phyloP scores from a whole-genome alignment of 2,888 invertebrate species.

The Drosophila anomalata region DNA sequence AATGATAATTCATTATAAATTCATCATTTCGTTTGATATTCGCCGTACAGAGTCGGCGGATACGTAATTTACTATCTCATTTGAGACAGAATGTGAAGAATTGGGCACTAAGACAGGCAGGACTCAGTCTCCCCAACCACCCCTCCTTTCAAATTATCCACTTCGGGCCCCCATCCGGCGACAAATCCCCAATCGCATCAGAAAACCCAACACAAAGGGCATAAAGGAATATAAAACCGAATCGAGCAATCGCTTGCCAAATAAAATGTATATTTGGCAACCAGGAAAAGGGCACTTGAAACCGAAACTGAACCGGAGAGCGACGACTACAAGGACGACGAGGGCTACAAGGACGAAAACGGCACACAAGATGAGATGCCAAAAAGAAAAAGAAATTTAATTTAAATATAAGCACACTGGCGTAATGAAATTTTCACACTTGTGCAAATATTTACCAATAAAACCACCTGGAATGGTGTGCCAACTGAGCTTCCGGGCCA shows the following conservation, averaged over 20 bases:
- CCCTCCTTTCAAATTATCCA: constrained; percentile 6
- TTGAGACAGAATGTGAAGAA: constrained; percentile 23
- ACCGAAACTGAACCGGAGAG: constrained; percentile 49
- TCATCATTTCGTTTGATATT: constrained; percentile 25
- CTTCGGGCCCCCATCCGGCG: constrained; percentile 2
- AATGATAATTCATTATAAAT: constrained; percentile 38
- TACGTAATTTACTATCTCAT: constrained; percentile 35
- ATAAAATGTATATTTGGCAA: constrained; percentile 55
- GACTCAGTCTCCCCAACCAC: background rate
- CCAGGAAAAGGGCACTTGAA: constrained; percentile 56
- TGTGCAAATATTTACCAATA: constrained; percentile 81
- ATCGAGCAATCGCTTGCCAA: constrained; percentile 58
- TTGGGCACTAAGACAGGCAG: constrained; percentile 25
- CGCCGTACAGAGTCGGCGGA: constrained; percentile 3
- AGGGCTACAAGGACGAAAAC: constrained; percentile 14
- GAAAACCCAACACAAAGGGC: constrained; percentile 43
- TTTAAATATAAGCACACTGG: constrained; percentile 80
- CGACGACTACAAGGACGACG: constrained; percentile 6
- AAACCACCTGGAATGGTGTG: constrained; percentile 53
- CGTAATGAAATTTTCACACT: constrained; percentile 81
- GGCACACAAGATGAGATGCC: constrained; percentile 49
- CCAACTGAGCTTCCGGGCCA: constrained; percentile 13
- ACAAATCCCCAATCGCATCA: constrained; percentile 63
- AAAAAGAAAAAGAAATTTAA: constrained; percentile 67
- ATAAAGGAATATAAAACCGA: constrained; percentile 56